A percentile compares a stretch with the other conserved stretches of the same genome.
These are phyloP conservation scores for Phymastichus coffea DNA, from an alignment of 1,140 invertebrate species.

Conservation along the genomic window DNA sequence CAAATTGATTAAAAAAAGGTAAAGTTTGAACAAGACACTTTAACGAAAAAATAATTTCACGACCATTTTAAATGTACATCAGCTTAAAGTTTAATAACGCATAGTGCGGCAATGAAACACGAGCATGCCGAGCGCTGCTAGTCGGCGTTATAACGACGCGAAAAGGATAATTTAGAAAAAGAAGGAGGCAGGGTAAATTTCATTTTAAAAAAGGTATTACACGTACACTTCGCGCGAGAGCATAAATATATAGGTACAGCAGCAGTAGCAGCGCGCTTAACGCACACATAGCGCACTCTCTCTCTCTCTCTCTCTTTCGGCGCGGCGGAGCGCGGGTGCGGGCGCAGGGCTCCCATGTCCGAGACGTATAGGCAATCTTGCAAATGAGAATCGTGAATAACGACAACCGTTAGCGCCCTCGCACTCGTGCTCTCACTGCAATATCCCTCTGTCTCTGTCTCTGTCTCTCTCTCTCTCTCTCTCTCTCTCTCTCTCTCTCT, in stretches of 20 bases:
- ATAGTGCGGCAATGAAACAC: too few relatives aligned
- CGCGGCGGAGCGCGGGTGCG: too few relatives aligned
- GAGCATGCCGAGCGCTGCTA: too few relatives aligned
- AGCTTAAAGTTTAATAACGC: too few relatives aligned
- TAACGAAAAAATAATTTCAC: too few relatives aligned
- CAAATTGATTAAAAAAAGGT: too few relatives aligned
- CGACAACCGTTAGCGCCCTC: constrained; percentile 52
- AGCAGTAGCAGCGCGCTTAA: constrained; percentile 19
- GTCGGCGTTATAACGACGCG: neutral
- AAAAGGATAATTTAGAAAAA: constrained; percentile 10
- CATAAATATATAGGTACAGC: constrained; percentile 35
- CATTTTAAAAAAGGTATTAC: constrained; percentile 20
- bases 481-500: neutral
- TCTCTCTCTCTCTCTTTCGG: too few relatives aligned
- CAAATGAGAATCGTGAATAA: constrained; percentile 57
- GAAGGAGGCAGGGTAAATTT: constrained; percentile 5
- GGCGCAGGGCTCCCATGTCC: too few relatives aligned
- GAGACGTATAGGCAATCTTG: constrained; percentile 57
- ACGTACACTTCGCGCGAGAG: too few relatives aligned
- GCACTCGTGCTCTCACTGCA: constrained; percentile 30
- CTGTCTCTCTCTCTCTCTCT: constrained; percentile 2
- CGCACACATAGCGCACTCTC: constrained; percentile 41
- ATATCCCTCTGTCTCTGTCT: neutral
- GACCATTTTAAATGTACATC: too few relatives aligned
- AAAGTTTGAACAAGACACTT: too few relatives aligned